Conservation (phyloP, 2,113 vertebrate genomes). For the Phalacrocorax carbo region DNA sequence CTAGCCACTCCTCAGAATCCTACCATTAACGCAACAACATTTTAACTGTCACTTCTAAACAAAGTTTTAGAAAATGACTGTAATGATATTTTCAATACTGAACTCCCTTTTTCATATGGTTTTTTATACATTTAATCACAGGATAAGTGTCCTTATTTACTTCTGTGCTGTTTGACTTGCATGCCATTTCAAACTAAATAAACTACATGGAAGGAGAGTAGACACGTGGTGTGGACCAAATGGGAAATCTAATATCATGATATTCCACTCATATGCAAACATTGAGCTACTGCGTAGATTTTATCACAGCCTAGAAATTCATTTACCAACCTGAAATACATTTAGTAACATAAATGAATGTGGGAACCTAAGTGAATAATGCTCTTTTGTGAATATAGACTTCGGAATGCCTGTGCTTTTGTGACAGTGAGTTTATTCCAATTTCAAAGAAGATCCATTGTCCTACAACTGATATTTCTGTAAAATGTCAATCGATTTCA, state of each 20-base stretch:
- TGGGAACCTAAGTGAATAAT: neutral
- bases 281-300: neutral
- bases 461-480: neutral
- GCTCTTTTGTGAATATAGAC: neutral
- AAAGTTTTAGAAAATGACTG: neutral
- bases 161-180: neutral
- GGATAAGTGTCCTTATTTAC: neutral
- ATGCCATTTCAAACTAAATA: neutral
- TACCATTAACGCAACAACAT: neutral
- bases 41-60: neutral
- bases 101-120: neutral
- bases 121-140: neutral
- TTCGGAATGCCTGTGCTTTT: neutral
- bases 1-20: no score
- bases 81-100: neutral
- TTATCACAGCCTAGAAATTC: neutral
- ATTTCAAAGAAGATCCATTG: neutral
- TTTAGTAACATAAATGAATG: neutral
- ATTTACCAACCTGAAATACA: neutral
- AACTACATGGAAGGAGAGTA: neutral
- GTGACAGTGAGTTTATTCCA: neutral
- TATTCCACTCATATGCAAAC: neutral
- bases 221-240: accelerated
- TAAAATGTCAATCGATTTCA: neutral
- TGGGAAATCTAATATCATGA: neutral